Evolutionary conservation across 2,113 vertebrate genomes (phyloP), one percentile per base, ranked within the genome.

Genomic region (Aphelocoma coerulescens): DNA sequence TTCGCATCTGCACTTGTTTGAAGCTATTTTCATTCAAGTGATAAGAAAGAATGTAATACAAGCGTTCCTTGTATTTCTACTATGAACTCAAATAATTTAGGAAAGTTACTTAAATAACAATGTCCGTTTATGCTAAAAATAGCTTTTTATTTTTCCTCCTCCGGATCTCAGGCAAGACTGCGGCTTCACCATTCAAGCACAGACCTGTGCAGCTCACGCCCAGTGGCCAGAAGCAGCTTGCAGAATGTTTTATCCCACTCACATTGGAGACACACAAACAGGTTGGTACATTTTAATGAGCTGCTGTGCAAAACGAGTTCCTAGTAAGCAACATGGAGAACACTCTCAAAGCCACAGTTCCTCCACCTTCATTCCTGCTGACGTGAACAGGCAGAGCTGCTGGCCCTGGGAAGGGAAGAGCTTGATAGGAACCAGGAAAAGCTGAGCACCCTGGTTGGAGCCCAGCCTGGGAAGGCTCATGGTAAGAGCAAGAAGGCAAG

Each of bases 391-490:
- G 66, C 71, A 85, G 23, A 75, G 37, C 43, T 58, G 13, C 77
- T 15, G 32, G 57, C 28, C 19, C 1, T 0, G 26, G 14, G 26
- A 67, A 77, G 27, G 7, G 28, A 55, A 78, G 14, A 20, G 41
- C 32, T 79, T 37, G 30, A 48, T 9, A 13, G 30, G 79, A 93
- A 52, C 13, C 1, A 1, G 35, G 67, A 66, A 62, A 76, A 91
- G 58, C 17, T 1, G 8, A 37, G n/a, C 0, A 0, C 37, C 24
- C 32, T 13, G 16, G 20, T 6, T 26, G 33, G 27, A 81, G 24
- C 30, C 13, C 61, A 48, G 35, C 65, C 15, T 51, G 41, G 33
- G 48, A 92, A 52, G 12, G 65, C 2, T 4, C 1, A 2, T 2
- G 5, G 30, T 39, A 57, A 82, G 63, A 82, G 39, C 46, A 77